Conservation (phyloP, 2,797 vertebrate genomes). For the Kryptopterus vitreolus region DNA sequence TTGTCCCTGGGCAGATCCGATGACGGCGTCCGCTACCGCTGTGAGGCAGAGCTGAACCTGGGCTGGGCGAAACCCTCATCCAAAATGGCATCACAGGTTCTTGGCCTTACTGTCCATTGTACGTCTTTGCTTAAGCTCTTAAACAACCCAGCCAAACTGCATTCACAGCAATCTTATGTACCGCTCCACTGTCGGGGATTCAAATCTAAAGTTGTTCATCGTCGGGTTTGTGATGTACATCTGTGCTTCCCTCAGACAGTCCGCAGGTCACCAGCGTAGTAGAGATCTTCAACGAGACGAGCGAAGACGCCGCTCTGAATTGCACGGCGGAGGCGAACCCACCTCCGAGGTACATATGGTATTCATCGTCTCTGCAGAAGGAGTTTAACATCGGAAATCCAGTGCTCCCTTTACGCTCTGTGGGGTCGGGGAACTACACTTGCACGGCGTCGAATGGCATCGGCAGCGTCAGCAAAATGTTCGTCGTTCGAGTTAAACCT, state of each 20-base stretch:
- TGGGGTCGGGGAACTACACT: slow-evolving; percentile 45
- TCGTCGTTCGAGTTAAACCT: slow-evolving; percentile 20
- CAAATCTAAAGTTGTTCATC: too few species aligned
- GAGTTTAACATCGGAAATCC: not conserved
- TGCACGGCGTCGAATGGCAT: slow-evolving; percentile 34
- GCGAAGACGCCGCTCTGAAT: not conserved
- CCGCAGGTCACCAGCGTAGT: slow-evolving; percentile 14
- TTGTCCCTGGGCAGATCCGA: slow-evolving; percentile 52
- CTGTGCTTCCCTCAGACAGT: slow-evolving; percentile 35
- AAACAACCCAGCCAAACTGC: not conserved
- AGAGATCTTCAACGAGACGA: not conserved
- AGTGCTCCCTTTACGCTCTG: not conserved
- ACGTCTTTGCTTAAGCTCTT: slow-evolving; percentile 51
- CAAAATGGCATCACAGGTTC: slow-evolving; percentile 43
- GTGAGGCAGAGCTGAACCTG: slow-evolving; percentile 63
- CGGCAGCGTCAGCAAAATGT: slow-evolving; percentile 27
- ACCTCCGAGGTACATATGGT: slow-evolving; percentile 31
- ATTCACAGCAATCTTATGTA: not conserved
- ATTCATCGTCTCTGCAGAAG: slow-evolving; percentile 12
- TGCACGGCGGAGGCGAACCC: slow-evolving; percentile 44
- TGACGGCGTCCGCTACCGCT: slow-evolving; percentile 55
- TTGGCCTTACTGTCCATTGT: slow-evolving; percentile 66
- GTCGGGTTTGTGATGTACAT: not conserved
- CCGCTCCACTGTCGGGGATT: too few species aligned
- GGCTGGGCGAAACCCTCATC: slow-evolving; percentile 27